Evolutionary conservation across 53 echinoderm and acorn worm species (phyloP), one percentile per base, ranked within the genome.

Genomic region (Stichopus horrens): DNA sequence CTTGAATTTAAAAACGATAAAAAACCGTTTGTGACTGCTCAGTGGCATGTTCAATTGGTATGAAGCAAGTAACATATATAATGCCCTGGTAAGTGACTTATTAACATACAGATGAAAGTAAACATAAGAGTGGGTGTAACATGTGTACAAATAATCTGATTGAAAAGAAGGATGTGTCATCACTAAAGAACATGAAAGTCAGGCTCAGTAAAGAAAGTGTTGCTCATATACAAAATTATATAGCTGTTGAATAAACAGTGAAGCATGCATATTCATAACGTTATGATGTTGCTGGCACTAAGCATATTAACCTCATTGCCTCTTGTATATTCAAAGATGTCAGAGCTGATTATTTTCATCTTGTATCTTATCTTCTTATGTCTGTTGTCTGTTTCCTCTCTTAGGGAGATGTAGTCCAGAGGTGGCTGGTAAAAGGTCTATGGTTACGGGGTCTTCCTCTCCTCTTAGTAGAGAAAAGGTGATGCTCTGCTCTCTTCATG

Each of bases 381-480:
- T 81, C 14, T 13, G 4, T 52, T 81, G 55, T 77, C 57, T 21
- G 55, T 18, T 81, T 53, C 57, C 57, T 81, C 81, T 81, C 57
- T 58, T 58, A 81, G 81, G 58, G 22, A 58, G 22, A 55, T n/a
- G 55, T 81, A 81, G 19, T 81, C 81, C 81, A 57, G 81, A 81
- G 81, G 81, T 81, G 81, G 81, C 56, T 81, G 81, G 81, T 81
- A 56, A 81, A 55, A 81, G 81, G 18, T 77, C 77, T 77, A 53
- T 77, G 81, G 81, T 81, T 56, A 57, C 19, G 81, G 81, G 81
- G 55, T 57, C 58, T 79, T 79, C 79, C 57, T n/a, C 81, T 57
- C n/a, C 81, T 71, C 14, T 71, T 20, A 71, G n/a, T 71, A 71
- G 71, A 71, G 71, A 71, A 18, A 71, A 71, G 71, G 71, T 71